Evolutionary conservation across 2,797 vertebrate species (phyloP).

Genomic region (Fundulus diaphanus): DNA sequence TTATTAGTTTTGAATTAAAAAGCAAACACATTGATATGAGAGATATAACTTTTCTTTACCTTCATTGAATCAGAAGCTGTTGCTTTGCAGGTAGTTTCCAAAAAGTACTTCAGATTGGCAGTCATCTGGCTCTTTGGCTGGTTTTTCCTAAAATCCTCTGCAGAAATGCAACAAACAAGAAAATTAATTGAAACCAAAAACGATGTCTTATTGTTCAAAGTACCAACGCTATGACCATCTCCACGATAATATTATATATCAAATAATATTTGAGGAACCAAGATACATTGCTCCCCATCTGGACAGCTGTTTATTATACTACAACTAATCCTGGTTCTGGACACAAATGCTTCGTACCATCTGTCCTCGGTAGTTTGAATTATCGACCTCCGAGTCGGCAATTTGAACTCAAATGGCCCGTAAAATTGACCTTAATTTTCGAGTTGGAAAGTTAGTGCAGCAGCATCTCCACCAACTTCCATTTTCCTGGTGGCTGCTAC

Average conservation of each 20-base stretch:
- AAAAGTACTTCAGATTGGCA: constrained; percentile 77
- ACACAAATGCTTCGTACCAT: too few species aligned
- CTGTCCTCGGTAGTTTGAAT: too few species aligned
- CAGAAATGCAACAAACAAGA: not conserved
- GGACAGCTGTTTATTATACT: not conserved
- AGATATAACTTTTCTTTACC: constrained; percentile 52
- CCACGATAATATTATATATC: not conserved
- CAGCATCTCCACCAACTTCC: too few species aligned
- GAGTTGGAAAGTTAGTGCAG: too few species aligned
- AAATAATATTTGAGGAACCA: not conserved
- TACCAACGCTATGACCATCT: not conserved
- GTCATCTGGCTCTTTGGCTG: constrained; percentile 71
- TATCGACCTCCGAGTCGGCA: too few species aligned
- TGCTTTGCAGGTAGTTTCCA: constrained; percentile 44
- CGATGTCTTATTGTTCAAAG: not conserved
- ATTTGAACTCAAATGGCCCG: too few species aligned
- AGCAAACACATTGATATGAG: not conserved
- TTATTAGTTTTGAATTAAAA: not conserved
- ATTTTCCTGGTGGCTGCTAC: too few species aligned
- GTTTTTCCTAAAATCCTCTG: constrained; percentile 81
- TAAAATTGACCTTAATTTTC: too few species aligned
- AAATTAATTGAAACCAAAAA: not conserved
- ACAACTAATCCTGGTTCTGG: not conserved
- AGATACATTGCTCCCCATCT: not conserved
- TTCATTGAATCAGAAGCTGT: constrained; percentile 57